Evolutionary conservation across 2,113 vertebrate genomes (phyloP).

Genomic region (Arothron firmamentum): DNA sequence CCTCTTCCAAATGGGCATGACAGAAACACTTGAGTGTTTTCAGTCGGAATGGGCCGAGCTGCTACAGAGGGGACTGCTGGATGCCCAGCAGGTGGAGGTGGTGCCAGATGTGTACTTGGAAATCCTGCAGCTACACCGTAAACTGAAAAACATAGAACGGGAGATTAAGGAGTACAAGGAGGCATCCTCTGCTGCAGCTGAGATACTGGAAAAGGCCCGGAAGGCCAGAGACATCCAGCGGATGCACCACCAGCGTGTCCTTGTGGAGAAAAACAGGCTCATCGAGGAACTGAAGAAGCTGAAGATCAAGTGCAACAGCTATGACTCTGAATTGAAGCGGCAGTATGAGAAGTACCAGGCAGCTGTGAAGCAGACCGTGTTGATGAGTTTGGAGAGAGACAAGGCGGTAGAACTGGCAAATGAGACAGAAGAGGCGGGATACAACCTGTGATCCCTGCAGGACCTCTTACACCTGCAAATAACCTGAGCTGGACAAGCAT

Average conservation of each 20-base stretch:
- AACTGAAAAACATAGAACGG: constrained; percentile 73
- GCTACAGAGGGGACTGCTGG: constrained; percentile 72
- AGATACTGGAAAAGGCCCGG: constrained; percentile 74
- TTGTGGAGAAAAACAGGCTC: constrained; percentile 84
- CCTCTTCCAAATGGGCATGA: constrained; percentile 85
- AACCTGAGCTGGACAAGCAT: background rate
- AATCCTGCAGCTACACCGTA: constrained; percentile 76
- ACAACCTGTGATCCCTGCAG: constrained; percentile 35
- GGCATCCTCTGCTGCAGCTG: constrained; percentile 69
- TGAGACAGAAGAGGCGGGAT: background rate
- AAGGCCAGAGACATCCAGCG: constrained; percentile 82
- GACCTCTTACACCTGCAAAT: constrained; percentile 22
- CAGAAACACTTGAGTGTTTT: constrained; percentile 85
- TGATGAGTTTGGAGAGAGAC: constrained; percentile 80
- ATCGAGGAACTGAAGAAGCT: constrained; percentile 81
- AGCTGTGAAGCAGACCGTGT: constrained; percentile 79
- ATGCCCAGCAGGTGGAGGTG: constrained; percentile 37
- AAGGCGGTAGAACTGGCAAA: constrained; percentile 52
- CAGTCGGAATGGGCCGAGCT: constrained; percentile 89
- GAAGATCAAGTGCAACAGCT: constrained; percentile 79
- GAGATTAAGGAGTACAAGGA: constrained; percentile 76
- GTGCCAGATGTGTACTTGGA: constrained; percentile 77
- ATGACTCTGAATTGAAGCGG: constrained; percentile 76
- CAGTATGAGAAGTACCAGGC: constrained; percentile 82
- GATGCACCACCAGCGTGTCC: constrained; percentile 79